Conservation (phyloP, 2,113 vertebrate species). For the Sturnira hondurensis region DNA sequence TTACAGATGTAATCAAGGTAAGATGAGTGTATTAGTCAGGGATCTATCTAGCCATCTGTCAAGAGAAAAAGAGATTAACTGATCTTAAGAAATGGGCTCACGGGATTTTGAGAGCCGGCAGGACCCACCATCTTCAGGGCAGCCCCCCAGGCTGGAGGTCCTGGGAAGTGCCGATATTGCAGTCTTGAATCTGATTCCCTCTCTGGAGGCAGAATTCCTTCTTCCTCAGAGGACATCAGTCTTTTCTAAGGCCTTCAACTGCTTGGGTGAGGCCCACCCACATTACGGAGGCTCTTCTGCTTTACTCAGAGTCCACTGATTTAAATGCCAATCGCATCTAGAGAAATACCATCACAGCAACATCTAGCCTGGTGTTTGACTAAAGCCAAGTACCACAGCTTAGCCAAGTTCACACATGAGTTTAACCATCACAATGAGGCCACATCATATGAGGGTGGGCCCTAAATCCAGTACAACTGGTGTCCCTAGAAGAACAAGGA, state of each 20-base stretch:
- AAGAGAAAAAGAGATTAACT: not conserved
- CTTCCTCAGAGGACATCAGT: not conserved
- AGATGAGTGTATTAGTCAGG: not conserved
- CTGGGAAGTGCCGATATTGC: not conserved
- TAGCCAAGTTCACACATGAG: not conserved
- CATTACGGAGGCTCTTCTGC: not conserved
- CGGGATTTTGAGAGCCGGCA: not conserved
- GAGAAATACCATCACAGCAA: not conserved
- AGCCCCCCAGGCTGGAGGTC: not conserved
- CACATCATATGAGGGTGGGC: not conserved
- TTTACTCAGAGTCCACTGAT: not conserved
- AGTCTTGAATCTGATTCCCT: not conserved
- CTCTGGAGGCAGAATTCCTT: not conserved
- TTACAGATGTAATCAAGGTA: not conserved
- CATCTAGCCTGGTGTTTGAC: not conserved
- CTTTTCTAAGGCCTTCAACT: not conserved
- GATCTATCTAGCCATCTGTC: accelerated
- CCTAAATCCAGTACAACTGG: not conserved
- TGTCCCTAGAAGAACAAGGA: not conserved
- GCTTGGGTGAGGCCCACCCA: not conserved
- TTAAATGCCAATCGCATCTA: not conserved
- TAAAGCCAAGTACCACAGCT: not conserved
- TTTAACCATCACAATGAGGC: not conserved
- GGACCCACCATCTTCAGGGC: not conserved
- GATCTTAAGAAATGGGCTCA: not conserved